These are phyloP conservation scores for Brenthis ino DNA, from an alignment of 2,888 invertebrate species.

Conservation along the genomic window DNA sequence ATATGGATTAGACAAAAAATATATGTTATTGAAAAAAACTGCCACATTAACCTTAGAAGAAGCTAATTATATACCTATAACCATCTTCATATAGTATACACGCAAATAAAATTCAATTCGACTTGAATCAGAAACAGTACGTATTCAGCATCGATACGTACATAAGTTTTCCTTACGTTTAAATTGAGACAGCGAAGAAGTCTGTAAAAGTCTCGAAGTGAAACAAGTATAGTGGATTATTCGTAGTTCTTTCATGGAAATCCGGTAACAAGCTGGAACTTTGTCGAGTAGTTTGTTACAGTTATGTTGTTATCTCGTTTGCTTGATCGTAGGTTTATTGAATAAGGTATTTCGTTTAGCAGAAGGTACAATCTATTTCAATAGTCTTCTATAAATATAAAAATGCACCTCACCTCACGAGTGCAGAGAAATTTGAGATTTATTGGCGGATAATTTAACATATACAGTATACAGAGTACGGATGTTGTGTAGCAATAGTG, in stretches of 20 bases:
- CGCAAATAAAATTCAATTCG: neutral
- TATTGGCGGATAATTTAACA: too few species aligned
- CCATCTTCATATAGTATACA: too few species aligned
- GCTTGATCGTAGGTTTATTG: constrained; percentile 32
- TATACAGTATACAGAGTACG: too few species aligned
- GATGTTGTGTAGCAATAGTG: too few species aligned
- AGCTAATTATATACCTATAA: too few species aligned
- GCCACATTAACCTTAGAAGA: too few species aligned
- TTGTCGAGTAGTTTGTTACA: constrained; percentile 41
- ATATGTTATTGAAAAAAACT: too few species aligned
- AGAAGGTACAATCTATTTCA: neutral
- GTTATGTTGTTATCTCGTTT: constrained; percentile 40
- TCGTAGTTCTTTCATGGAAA: constrained; percentile 49
- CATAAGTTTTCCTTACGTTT: constrained; percentile 17
- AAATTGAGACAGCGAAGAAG: constrained; percentile 29
- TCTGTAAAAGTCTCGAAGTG: constrained; percentile 35
- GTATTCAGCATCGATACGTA: constrained; percentile 11
- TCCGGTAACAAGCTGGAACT: constrained; percentile 52
- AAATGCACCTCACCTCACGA: too few species aligned
- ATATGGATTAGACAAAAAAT: too few species aligned
- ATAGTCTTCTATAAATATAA: neutral
- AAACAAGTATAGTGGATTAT: constrained; percentile 44
- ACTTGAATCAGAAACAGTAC: neutral
- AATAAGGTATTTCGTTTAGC: constrained; percentile 2
- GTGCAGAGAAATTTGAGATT: too few species aligned